A percentile compares a stretch with the other conserved stretches of the same genome.
phyloP scores from a whole-genome alignment of 2,797 vertebrate genomes.

The Pteropus rufus region DNA sequence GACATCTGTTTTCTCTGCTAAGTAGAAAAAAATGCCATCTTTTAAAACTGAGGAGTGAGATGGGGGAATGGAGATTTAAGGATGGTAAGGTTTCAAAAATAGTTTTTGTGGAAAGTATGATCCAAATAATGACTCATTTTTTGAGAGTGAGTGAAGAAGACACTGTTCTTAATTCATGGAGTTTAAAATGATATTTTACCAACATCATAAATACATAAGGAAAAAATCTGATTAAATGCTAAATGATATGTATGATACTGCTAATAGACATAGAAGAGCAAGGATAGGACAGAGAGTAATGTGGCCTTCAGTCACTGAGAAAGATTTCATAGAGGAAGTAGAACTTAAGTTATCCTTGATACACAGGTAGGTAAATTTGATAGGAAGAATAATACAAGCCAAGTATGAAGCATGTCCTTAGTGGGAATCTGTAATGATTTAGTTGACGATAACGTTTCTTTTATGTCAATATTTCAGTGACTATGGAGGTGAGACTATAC shows the following conservation, averaged over 20 bases:
- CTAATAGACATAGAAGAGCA: background rate
- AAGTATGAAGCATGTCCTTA: background rate
- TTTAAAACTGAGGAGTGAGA: background rate
- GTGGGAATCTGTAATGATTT: conserved; percentile 8
- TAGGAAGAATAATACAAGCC: background rate
- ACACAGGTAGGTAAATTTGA: background rate
- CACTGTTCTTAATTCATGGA: conserved; percentile 3
- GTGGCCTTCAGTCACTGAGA: background rate
- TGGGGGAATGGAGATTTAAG: conserved; percentile 19
- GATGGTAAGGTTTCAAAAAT: conserved; percentile 2
- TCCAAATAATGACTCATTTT: background rate
- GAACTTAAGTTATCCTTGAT: conserved; percentile 12
- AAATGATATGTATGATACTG: background rate
- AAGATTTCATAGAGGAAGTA: conserved; percentile 18
- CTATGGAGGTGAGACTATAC: conserved; percentile 91
- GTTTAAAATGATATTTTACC: conserved; percentile 28
- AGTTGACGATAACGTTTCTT: conserved; percentile 9
- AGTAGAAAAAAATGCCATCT: background rate
- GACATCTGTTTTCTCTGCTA: conserved; percentile 10
- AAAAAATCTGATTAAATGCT: conserved; percentile 27
- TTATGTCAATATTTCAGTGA: conserved; percentile 84
- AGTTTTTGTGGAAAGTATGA: background rate
- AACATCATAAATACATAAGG: background rate
- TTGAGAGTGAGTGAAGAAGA: background rate
- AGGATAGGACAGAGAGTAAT: background rate